Percentiles rank a stretch among this genome's conserved stretches.
phyloP scores from a whole-genome alignment of 1,140 invertebrate species.

The Drosophila bipectinata region DNA sequence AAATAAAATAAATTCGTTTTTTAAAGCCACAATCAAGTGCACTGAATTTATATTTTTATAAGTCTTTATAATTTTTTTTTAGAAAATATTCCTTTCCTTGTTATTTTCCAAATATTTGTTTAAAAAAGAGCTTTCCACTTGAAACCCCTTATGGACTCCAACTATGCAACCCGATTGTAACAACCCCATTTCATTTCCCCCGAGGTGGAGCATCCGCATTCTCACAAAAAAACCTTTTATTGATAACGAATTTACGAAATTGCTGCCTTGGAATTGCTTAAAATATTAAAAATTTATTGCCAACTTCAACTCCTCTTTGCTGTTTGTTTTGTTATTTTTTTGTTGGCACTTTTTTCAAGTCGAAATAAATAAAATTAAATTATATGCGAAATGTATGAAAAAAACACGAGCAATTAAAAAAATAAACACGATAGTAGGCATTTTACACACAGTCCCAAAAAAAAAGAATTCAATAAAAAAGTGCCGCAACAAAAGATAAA shows the following conservation, averaged over 20 bases:
- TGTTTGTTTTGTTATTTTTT: conserved; percentile 29
- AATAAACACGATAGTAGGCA: conserved; percentile 74
- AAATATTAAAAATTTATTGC: conserved; percentile 76
- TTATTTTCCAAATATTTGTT: conserved; percentile 26
- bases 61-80: conserved; percentile 1
- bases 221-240: conserved; percentile 58
- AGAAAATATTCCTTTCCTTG: not conserved
- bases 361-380: conserved; percentile 80
- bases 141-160: not conserved
- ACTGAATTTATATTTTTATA: conserved; percentile 13
- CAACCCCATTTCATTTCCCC: conserved; percentile 39
- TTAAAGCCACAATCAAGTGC: no score
- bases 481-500: conserved; percentile 56
- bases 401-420: conserved; percentile 72
- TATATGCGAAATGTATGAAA: conserved; percentile 62
- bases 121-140: not conserved
- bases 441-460: conserved; percentile 40
- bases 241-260: conserved; percentile 70
- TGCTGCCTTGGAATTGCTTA: conserved; percentile 31
- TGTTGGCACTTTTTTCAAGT: conserved; percentile 19
- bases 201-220: conserved; percentile 13
- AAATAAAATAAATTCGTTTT: not conserved
- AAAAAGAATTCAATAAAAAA: conserved; percentile 52
- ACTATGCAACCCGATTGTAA: not conserved
- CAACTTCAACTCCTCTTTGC: conserved; percentile 22